Evolutionary conservation across 2,797 vertebrate species (phyloP).

Genomic region (Cynopterus sphinx): DNA sequence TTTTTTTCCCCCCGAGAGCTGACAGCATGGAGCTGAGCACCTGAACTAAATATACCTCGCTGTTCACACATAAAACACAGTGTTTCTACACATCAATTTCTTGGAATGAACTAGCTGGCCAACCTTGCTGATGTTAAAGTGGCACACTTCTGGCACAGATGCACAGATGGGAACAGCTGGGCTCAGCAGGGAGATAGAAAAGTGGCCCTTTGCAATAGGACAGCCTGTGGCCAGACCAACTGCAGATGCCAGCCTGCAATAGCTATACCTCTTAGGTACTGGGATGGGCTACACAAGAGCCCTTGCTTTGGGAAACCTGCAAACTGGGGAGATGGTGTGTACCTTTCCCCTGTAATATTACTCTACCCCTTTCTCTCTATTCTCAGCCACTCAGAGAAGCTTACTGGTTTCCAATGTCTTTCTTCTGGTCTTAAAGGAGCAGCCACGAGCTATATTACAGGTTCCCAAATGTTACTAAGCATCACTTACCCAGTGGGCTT

Average conservation of each 20-base stretch:
- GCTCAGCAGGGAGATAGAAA: background rate
- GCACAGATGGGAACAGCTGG: background rate
- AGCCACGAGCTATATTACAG: background rate
- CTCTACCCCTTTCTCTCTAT: background rate
- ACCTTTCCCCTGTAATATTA: background rate
- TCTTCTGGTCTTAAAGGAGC: background rate
- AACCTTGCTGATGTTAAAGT: background rate
- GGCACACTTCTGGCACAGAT: background rate
- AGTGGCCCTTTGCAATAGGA: background rate
- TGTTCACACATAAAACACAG: conserved; percentile 57
- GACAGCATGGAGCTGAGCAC: conserved; percentile 52
- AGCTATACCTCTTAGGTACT: rapidly evolving
- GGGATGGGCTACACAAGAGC: no score
- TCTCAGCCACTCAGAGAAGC: background rate
- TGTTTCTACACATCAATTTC: conserved; percentile 41
- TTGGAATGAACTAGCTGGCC: conserved; percentile 15
- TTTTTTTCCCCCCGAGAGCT: conserved; percentile 1
- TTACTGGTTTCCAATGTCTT: background rate
- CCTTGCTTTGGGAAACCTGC: background rate
- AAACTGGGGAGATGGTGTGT: background rate
- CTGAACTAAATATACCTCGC: conserved; percentile 65
- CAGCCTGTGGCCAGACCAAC: background rate
- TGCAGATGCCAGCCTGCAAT: rapidly evolving
- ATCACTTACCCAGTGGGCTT: background rate
- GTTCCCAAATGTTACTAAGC: background rate